Evolutionary conservation across 2,888 invertebrate species (phyloP), one percentile per base, ranked within the genome.

Genomic region (Protonemura montana): DNA sequence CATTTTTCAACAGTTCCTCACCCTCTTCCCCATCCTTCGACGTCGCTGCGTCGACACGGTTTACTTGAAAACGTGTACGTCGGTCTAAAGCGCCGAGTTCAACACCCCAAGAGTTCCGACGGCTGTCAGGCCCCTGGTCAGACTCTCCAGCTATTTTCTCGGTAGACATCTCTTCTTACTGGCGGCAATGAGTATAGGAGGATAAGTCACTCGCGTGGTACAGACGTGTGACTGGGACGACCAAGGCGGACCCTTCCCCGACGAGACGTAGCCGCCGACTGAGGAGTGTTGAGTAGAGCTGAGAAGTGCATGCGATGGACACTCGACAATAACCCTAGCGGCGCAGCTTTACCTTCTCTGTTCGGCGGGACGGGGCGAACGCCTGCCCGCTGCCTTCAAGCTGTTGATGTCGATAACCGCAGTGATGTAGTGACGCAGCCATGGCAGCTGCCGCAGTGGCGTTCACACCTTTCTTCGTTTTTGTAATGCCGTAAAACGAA

Each of bases 41-140:
- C 87, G 92, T 92, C 86, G 92, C 91, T 86, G 93, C 93, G 89
- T 93, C 92, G 28, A 94, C 94, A 41, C 93, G 92, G 89, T 94
- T 94, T 87, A 94, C 94, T 91, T 94, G 94, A 88, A 94, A 94
- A 80, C 94, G 91, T 80, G 93, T 93, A 85, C 92, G 90, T 88
- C 92, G 92, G 85, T 92, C 92, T 83, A 91, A 88, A 21, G 90
- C 90, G 87, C 91, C 90, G 86, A 92, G 88, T 88, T 92, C 92
- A 86, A 92, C 90, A 26, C 88, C 88, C 88, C 88, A 87, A 21
- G 88, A 87, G 77, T 87, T 86, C 30, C 87, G 87, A 30, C 87
- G 83, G 42, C 86, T 82, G 59, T 59, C 59, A 2, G 35, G 3
- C 3, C 35, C 35, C 10, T 35, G 35, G 27, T 26, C 80, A 26